Percentiles rank a stretch among this genome's conserved stretches.
phyloP scores from a whole-genome alignment of 2,113 vertebrate species.

The Erythrocercus mccallii region DNA sequence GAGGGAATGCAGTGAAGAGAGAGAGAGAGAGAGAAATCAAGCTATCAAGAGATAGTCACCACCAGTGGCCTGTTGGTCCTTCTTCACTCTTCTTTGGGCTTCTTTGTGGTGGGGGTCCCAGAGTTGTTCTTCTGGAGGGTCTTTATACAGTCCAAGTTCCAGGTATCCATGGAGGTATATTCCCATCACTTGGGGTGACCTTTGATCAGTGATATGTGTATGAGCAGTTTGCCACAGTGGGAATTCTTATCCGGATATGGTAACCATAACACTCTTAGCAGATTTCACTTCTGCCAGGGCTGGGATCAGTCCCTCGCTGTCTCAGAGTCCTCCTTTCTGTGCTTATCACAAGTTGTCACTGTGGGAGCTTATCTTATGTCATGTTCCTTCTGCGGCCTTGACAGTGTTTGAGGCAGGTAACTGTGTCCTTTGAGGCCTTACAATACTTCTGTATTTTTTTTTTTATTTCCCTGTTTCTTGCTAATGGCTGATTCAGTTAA shows the following conservation, averaged over 20 bases:
- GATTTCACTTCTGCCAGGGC: background rate
- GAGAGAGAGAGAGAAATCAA: background rate
- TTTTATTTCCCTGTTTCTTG: background rate
- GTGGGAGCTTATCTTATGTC: background rate
- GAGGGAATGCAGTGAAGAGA: background rate
- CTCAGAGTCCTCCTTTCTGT: background rate
- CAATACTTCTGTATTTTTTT: background rate
- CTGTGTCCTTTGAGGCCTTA: background rate
- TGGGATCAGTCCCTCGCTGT: background rate
- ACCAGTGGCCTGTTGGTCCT: background rate
- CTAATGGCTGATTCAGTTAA: background rate
- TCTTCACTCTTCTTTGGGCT: too few species aligned
- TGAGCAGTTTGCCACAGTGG: background rate
- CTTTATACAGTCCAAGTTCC: background rate
- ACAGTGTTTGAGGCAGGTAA: background rate
- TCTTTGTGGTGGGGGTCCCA: background rate
- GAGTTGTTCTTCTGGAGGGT: background rate
- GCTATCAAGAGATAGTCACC: background rate
- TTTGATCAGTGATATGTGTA: accelerated
- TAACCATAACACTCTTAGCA: background rate
- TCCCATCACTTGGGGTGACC: background rate
- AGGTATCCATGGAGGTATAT: background rate
- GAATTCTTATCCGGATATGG: background rate
- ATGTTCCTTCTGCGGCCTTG: background rate
- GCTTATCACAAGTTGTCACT: background rate